Evolutionary conservation across 2,797 vertebrate genomes (phyloP).

Genomic region (Sebastes goodei): DNA sequence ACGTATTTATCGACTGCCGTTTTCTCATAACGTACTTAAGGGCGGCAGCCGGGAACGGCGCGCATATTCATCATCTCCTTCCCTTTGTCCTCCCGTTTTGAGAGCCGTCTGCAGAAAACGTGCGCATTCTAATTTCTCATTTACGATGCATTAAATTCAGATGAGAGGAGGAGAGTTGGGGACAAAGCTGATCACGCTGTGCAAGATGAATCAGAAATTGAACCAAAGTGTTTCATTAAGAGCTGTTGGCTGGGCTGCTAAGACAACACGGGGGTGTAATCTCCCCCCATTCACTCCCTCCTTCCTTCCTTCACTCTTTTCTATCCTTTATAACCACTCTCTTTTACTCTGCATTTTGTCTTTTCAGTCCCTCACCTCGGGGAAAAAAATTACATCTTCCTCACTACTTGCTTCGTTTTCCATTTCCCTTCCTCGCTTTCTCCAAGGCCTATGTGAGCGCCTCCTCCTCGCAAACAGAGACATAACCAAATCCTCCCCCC

Average conservation of each 20-base stretch:
- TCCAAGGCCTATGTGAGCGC: constrained; percentile 34
- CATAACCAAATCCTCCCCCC: constrained; percentile 85
- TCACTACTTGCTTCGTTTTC: not conserved
- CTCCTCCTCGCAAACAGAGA: constrained; percentile 72
- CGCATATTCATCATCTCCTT: constrained; percentile 30
- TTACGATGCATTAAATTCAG: constrained; percentile 50
- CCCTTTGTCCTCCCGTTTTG: constrained; percentile 41
- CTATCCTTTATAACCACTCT: not conserved
- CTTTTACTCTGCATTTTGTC: not conserved
- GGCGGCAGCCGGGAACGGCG: not conserved
- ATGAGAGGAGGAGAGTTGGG: constrained; percentile 51
- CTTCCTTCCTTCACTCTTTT: constrained; percentile 5
- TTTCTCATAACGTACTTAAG: constrained; percentile 56
- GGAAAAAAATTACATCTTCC: not conserved
- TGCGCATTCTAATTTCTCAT: constrained; percentile 55
- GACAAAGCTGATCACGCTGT: constrained; percentile 65
- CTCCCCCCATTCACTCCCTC: constrained; percentile 15
- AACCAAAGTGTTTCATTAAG: constrained; percentile 78
- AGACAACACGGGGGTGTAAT: constrained; percentile 55
- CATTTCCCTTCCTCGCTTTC: constrained; percentile 6
- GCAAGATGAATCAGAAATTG: constrained; percentile 64
- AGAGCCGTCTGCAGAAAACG: constrained; percentile 21
- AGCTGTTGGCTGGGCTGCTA: constrained; percentile 63
- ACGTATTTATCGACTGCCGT: constrained; percentile 64
- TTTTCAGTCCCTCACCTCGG: not conserved